A percentile compares a stretch with the other conserved stretches of the same genome.
Conservation (phyloP, 2,797 vertebrate genomes). For the Leptoclinus maculatus region DNA sequence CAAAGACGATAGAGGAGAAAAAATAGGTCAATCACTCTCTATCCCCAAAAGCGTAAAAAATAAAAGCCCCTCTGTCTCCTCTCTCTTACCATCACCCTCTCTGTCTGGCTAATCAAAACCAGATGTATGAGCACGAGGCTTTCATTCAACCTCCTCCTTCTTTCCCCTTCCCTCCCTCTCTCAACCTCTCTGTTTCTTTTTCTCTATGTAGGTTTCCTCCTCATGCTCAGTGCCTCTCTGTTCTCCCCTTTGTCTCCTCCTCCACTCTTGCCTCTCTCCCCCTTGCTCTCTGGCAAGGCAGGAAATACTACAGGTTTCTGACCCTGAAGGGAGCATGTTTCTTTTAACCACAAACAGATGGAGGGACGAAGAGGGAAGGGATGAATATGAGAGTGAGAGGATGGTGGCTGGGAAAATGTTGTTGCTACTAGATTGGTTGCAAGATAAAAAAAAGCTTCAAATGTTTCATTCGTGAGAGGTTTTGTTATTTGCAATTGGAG, state of each 20-base stretch:
- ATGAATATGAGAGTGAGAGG: constrained; percentile 31
- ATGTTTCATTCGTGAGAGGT: constrained; percentile 23
- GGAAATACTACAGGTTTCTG: constrained; percentile 83
- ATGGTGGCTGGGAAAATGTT: constrained; percentile 41
- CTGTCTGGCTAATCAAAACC: constrained; percentile 74
- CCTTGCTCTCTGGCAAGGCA: constrained; percentile 62
- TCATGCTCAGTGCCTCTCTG: constrained; percentile 60
- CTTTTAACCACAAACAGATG: constrained; percentile 83
- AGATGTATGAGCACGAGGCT: constrained; percentile 71
- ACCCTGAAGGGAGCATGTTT: constrained; percentile 79
- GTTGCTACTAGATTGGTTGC: background rate
- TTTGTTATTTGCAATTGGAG: background rate
- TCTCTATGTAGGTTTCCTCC: constrained; percentile 57
- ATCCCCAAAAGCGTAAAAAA: constrained; percentile 60
- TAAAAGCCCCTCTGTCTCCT: constrained; percentile 64
- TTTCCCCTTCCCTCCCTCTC: constrained; percentile 16
- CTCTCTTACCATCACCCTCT: constrained; percentile 59
- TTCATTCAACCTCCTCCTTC: constrained; percentile 50
- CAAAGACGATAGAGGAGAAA: constrained; percentile 20
- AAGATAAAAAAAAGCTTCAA: constrained; percentile 18
- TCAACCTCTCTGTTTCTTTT: constrained; percentile 46
- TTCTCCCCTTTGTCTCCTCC: constrained; percentile 28
- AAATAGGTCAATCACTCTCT: constrained; percentile 59
- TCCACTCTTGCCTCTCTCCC: constrained; percentile 24
- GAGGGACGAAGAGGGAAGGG: constrained; percentile 60